Evolutionary conservation across 2,888 invertebrate genomes (phyloP).

Genomic region (Ophion costatus): DNA sequence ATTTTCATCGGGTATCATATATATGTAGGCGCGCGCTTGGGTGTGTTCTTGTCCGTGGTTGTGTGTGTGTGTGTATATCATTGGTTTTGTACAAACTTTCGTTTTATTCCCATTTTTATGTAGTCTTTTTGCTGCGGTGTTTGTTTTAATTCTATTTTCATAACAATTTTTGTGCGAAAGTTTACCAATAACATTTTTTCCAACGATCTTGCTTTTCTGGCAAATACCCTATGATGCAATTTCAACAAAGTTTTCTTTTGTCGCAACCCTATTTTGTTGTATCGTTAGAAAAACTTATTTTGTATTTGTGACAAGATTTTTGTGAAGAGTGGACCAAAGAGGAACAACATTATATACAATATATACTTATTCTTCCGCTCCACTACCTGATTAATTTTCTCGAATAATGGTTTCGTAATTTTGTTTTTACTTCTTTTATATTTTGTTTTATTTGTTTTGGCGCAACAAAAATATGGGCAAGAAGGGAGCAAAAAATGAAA

Average conservation of each 20-base stretch:
- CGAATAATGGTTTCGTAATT: no score
- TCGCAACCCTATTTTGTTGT: neutral
- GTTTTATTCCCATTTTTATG: constrained; percentile 30
- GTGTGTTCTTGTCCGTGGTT: neutral
- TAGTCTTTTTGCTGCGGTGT: neutral
- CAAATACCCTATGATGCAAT: neutral
- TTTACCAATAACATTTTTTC: constrained; percentile 33
- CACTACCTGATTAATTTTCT: no score
- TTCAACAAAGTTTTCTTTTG: neutral
- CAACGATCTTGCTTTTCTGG: neutral
- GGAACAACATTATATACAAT: no score
- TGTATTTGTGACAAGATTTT: neutral
- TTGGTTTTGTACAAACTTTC: constrained; percentile 46
- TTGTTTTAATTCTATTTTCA: constrained; percentile 3
- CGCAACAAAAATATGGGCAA: no score
- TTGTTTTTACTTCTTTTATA: no score
- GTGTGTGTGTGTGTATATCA: neutral
- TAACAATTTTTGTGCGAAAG: constrained; percentile 35
- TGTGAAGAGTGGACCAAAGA: neutral
- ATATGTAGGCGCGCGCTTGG: neutral
- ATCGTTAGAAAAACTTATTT: neutral
- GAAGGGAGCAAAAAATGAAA: no score
- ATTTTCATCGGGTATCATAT: constrained; percentile 50
- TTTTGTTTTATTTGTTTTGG: no score
- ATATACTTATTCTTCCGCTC: no score